These are phyloP conservation scores for Pangasius mekongensis DNA, from an alignment of 2,797 vertebrate species.

Conservation along the genomic window DNA sequence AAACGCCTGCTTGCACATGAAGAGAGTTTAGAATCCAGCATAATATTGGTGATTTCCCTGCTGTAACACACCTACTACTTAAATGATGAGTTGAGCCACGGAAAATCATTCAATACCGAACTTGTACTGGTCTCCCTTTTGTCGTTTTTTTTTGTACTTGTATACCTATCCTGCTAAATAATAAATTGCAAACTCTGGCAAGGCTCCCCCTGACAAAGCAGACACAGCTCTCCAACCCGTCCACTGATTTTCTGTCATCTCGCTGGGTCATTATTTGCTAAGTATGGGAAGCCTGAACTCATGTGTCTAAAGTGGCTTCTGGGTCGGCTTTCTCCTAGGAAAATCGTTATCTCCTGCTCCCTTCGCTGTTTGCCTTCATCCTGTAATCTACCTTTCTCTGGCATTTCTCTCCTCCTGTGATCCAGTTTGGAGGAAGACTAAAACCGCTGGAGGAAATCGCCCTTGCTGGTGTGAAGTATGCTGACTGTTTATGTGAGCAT, in stretches of 20 bases:
- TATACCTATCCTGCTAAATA: constrained; percentile 39
- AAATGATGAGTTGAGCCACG: not conserved
- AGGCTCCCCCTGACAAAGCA: constrained; percentile 28
- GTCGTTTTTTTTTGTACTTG: not conserved
- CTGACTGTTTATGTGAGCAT: not conserved
- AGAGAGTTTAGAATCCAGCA: not conserved
- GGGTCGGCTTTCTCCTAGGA: constrained; percentile 27
- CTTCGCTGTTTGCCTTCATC: constrained; percentile 18
- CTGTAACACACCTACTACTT: not conserved
- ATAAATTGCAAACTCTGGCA: constrained; percentile 34
- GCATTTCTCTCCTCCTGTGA: not conserved
- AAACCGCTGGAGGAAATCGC: not conserved
- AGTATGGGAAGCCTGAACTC: constrained; percentile 42
- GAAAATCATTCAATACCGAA: not conserved
- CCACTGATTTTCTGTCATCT: constrained; percentile 44
- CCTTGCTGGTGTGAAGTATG: not conserved
- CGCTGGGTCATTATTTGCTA: constrained; percentile 44
- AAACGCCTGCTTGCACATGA: not conserved
- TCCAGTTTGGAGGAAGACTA: constrained; percentile 20
- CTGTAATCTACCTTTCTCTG: constrained; percentile 23
- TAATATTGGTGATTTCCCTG: not conserved
- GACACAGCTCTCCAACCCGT: constrained; percentile 12
- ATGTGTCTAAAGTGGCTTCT: constrained; percentile 31
- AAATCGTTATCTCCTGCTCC: constrained; percentile 34
- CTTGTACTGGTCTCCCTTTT: not conserved